phyloP scores from a whole-genome alignment of 64 coral and sea anemone genomes.

The Pachyseris speciosa region DNA sequence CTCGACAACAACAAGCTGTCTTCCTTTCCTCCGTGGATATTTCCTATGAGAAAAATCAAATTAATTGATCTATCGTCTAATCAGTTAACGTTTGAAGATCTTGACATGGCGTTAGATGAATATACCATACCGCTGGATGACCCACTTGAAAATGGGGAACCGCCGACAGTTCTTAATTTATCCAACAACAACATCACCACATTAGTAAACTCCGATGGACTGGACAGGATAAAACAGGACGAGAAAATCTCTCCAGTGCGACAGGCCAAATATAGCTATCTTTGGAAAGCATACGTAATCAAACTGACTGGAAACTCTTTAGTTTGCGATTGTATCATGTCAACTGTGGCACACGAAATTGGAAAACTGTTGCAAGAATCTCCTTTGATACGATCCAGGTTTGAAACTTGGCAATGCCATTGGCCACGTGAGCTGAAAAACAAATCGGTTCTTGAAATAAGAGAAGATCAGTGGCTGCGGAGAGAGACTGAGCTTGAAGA shows the following conservation, averaged over 20 bases:
- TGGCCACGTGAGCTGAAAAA: slow-evolving; percentile 14
- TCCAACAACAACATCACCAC: slow-evolving; percentile 9
- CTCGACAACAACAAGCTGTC: slow-evolving; percentile 45
- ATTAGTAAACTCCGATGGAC: slow-evolving; percentile 18
- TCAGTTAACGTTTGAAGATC: slow-evolving; percentile 30
- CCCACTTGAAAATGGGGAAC: slow-evolving; percentile 14
- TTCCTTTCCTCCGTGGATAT: slow-evolving; percentile 25
- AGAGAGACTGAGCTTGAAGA: neutral
- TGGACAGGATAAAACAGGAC: slow-evolving; percentile 20
- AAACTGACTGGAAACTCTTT: slow-evolving; percentile 56
- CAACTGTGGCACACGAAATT: neutral
- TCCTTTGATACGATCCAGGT: slow-evolving; percentile 7
- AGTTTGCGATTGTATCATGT: slow-evolving; percentile 44
- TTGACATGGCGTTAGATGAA: slow-evolving; percentile 53
- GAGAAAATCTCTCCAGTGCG: neutral
- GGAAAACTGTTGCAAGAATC: neutral
- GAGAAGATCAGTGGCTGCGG: slow-evolving; percentile 2
- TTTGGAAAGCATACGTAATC: slow-evolving; percentile 32
- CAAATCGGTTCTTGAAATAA: neutral
- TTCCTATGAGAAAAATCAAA: slow-evolving; percentile 30
- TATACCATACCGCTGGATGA: neutral
- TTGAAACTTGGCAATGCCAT: slow-evolving; percentile 61
- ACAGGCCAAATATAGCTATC: neutral
- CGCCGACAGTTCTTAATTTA: slow-evolving; percentile 46
- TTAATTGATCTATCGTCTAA: slow-evolving; percentile 57